Percentiles rank a stretch among this genome's conserved stretches.
These are phyloP conservation scores for Escarpia spicata DNA, from an alignment of 2,888 invertebrate species.

Conservation along the genomic window DNA sequence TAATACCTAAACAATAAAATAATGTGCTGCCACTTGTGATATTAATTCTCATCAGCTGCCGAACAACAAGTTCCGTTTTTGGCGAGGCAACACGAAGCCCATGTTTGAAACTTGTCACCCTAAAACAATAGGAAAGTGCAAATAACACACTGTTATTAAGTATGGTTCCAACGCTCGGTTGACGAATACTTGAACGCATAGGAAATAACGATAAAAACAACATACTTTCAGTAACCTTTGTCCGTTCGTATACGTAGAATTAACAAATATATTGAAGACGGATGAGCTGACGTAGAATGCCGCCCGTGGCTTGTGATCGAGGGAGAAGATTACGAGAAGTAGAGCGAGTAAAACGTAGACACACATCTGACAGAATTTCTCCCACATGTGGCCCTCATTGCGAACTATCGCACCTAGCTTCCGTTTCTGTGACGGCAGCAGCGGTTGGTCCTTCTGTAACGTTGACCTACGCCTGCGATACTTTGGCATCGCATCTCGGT, in stretches of 20 bases:
- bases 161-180: not conserved
- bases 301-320: not conserved
- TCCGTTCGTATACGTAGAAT: not conserved
- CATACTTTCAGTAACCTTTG: not conserved
- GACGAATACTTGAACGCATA: not conserved
- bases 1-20: too few relatives aligned
- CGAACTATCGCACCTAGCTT: not conserved
- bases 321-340: not conserved
- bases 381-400: not conserved
- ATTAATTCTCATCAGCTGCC: not conserved
- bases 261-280: not conserved
- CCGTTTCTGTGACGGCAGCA: not conserved
- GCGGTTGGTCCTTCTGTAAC: not conserved
- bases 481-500: not conserved
- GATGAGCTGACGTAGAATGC: not conserved
- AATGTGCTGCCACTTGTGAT: too few relatives aligned
- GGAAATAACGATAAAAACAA: not conserved
- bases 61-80: not conserved
- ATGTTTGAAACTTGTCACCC: not conserved
- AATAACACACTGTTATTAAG: not conserved
- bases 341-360: not conserved
- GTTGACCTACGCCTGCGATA: not conserved
- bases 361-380: not conserved
- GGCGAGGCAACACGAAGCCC: not conserved
- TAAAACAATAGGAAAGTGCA: not conserved